Base-by-base conservation (phyloP, 2,888 invertebrate genomes). In the Ectemnius continuus region DNA sequence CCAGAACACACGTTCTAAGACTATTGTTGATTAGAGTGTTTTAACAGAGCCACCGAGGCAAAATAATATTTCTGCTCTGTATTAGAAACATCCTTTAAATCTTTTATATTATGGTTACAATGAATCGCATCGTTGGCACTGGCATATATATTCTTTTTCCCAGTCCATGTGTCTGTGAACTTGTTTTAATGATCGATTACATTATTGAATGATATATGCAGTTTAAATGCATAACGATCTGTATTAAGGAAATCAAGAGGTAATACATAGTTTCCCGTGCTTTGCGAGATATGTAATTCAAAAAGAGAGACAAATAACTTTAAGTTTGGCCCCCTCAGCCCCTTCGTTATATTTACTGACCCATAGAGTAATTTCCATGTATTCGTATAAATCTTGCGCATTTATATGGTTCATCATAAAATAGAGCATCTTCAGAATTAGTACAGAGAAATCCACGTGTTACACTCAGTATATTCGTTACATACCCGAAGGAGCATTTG, bases 1-100 rank as follows among this genome's bases (percentile, higher is more conserved):
- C 87, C 86, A 86, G 83, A 82, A 82, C 80, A 76, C 80, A 83
- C 76, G 79, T 85, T 73, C 58, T 77, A 75, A 79, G 73, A 68
- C 75, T 73, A 73, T 82, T 79, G 77, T 75, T 79, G 56, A 73
- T 75, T 66, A 72, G 59, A 77, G 79, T 83, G 73, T 72, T 72
- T 81, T 79, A 69, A 75, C 46, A 52, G 57, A 60, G 69, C 69
- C 73, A 76, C 5, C 52, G 16, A 16, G 52, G 52, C 52, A 52
- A 52, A 4, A 52, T 11, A 14, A 47, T 52, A 52, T 52, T 52
- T 52, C 52, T 2, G 16, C 52, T 16, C 16, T 52, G n/a, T 52
- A 52, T 52, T 62, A 62, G 67, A 66, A 59, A 61, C 57, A 59
- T 67, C 73, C 65, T 68, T 73, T 79, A 72, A 68, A 61, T 73